Conservation (phyloP, 2,888 invertebrate genomes). For the Fragum fragum region DNA sequence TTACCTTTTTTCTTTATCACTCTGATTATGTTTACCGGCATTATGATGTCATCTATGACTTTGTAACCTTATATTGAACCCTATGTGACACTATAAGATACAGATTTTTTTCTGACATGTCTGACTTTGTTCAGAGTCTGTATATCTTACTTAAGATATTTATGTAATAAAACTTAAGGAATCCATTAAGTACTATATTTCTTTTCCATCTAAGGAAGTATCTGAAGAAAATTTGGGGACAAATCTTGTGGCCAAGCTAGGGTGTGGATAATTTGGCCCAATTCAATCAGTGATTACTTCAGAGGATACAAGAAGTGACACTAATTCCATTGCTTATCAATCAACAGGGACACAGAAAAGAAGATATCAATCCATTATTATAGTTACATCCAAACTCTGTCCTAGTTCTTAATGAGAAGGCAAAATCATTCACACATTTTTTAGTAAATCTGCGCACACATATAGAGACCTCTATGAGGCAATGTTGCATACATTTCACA, state of each 20-base stretch:
- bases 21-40: too few relatives aligned
- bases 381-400: not conserved
- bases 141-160: too few relatives aligned
- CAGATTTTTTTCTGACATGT: too few relatives aligned
- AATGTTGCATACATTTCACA: too few relatives aligned
- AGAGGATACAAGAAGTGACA: slow-evolving; percentile 24
- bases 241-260: not conserved
- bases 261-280: not conserved
- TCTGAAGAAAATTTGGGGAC: not conserved
- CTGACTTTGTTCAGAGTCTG: too few relatives aligned
- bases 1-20: too few relatives aligned
- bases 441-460: too few relatives aligned
- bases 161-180: not conserved
- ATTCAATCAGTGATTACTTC: slow-evolving; percentile 21
- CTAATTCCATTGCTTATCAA: slow-evolving; percentile 18
- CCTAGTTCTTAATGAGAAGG: not conserved
- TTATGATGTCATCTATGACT: too few relatives aligned
- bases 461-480: too few relatives aligned
- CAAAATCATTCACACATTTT: too few relatives aligned
- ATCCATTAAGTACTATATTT: not conserved
- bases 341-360: slow-evolving; percentile 17
- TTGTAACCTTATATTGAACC: too few relatives aligned
- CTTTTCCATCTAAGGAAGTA: not conserved
- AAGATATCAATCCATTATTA: slow-evolving; percentile 22
- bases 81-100: too few relatives aligned